Conservation (phyloP, 2,797 vertebrate species). For the Zalophus californianus region DNA sequence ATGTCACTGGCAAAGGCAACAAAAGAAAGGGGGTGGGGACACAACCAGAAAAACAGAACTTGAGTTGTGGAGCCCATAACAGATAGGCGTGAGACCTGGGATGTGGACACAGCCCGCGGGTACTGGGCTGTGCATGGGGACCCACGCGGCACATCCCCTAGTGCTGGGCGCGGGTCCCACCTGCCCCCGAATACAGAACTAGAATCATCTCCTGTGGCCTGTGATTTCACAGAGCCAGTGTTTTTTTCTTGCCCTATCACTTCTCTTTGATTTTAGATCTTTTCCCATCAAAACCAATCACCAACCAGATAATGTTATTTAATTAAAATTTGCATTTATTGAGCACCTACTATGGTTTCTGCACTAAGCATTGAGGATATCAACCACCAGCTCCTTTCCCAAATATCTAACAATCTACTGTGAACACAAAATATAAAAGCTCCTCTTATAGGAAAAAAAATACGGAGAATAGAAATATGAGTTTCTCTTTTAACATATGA, state of each 20-base stretch:
- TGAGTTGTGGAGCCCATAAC: not conserved
- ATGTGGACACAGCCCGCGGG: not conserved
- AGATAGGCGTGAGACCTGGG: not conserved
- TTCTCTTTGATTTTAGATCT: not conserved
- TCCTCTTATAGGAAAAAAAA: not conserved
- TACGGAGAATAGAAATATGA: not conserved
- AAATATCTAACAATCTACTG: not conserved
- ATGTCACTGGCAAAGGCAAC: slow-evolving; percentile 50
- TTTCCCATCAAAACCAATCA: not conserved
- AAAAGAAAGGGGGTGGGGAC: slow-evolving; percentile 50
- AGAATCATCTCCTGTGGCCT: not conserved
- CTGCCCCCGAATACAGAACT: not conserved
- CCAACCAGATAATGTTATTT: not conserved
- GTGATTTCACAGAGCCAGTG: not conserved
- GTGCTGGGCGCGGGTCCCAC: not conserved
- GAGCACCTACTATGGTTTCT: not conserved
- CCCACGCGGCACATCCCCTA: accelerated
- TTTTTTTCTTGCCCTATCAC: not conserved
- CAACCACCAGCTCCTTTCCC: not conserved
- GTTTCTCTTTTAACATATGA: not conserved
- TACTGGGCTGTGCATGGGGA: accelerated
- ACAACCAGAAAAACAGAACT: accelerated
- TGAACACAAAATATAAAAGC: slow-evolving; percentile 32
- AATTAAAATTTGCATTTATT: not conserved
- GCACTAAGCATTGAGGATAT: not conserved